These are phyloP conservation scores for Syncerus caffer DNA, from an alignment of 2,797 vertebrate species.

Conservation along the genomic window DNA sequence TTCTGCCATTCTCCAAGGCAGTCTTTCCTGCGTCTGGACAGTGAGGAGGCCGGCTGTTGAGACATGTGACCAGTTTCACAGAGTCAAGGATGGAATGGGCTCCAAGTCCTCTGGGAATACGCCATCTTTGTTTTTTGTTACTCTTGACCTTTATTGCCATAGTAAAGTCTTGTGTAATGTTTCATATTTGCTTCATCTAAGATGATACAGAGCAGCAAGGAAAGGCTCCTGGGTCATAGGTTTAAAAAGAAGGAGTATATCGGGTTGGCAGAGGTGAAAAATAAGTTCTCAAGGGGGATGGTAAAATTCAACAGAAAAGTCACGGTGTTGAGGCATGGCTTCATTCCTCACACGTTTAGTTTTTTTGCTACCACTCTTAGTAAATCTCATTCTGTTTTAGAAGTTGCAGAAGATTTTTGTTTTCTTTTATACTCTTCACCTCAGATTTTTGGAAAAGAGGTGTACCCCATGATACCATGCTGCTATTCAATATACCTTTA, in stretches of 20 bases:
- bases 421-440: not conserved
- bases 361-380: not conserved
- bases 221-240: not conserved
- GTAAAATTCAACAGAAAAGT: not conserved
- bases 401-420: not conserved
- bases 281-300: not conserved
- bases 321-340: not conserved
- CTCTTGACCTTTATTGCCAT: not conserved
- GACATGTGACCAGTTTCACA: accelerated
- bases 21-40: not conserved
- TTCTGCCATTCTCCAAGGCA: not conserved
- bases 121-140: not conserved
- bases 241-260: not conserved
- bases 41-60: no score
- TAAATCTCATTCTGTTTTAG: constrained; percentile 4
- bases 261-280: not conserved
- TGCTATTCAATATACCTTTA: not conserved
- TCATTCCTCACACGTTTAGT: not conserved
- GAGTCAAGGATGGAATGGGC: not conserved
- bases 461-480: not conserved
- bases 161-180: not conserved
- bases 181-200: not conserved
- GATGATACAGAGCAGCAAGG: not conserved
- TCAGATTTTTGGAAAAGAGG: not conserved
- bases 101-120: not conserved